These are phyloP conservation scores for Calliopum simillimum DNA, from an alignment of 2,888 invertebrate species.

Conservation along the genomic window DNA sequence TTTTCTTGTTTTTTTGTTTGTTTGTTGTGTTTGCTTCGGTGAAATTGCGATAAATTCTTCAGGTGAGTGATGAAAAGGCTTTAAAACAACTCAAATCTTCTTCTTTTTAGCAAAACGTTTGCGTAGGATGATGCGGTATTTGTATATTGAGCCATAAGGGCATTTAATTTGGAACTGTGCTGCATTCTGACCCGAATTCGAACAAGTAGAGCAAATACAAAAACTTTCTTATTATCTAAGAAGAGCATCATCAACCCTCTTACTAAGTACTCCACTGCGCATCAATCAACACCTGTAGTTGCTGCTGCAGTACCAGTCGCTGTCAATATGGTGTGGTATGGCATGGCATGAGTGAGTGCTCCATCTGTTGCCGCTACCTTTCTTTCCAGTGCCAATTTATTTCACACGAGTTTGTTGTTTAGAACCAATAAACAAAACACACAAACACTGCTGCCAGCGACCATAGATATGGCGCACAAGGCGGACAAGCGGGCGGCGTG, in stretches of 20 bases:
- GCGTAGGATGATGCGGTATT: background rate
- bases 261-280: background rate
- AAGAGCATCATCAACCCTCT: background rate
- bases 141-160: background rate
- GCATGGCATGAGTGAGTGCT: background rate
- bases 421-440: background rate
- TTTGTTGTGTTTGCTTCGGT: background rate
- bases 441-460: background rate
- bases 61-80: slow-evolving; percentile 19
- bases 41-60: slow-evolving; percentile 15
- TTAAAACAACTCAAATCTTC: slow-evolving; percentile 12
- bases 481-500: too few species aligned
- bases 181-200: too few species aligned
- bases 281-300: slow-evolving; percentile 5
- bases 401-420: background rate
- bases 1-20: background rate
- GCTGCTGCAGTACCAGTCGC: too few species aligned
- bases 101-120: too few species aligned
- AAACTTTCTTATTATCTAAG: background rate
- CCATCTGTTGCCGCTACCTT: slow-evolving; percentile 15
- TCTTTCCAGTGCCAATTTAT: slow-evolving; percentile 21
- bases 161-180: too few species aligned
- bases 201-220: background rate
- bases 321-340: too few species aligned
- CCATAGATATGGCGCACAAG: background rate